phyloP scores from a whole-genome alignment of 2,888 invertebrate genomes.

The Hypomecis punctinalis region DNA sequence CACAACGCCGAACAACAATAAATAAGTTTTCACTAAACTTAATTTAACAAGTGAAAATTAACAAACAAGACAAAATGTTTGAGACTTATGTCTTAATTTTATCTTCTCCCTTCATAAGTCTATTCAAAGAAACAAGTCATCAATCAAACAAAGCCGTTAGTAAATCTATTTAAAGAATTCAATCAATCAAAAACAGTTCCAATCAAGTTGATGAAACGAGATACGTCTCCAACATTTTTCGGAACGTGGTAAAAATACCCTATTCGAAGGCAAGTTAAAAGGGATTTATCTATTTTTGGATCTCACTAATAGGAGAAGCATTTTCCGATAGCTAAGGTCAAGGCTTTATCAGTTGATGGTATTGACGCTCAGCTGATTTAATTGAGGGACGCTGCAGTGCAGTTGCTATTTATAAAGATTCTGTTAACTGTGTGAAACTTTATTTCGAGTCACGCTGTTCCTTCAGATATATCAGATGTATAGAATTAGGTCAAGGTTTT shows the following conservation, averaged over 20 bases:
- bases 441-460: too few relatives aligned
- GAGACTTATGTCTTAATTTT: too few relatives aligned
- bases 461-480: too few relatives aligned
- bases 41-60: too few relatives aligned
- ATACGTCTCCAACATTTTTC: background rate
- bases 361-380: constrained; percentile 4
- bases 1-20: too few relatives aligned
- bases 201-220: background rate
- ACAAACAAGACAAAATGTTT: too few relatives aligned
- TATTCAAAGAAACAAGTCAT: too few relatives aligned
- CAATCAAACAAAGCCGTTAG: too few relatives aligned
- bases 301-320: constrained; percentile 4
- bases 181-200: background rate
- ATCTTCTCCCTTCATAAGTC: too few relatives aligned
- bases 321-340: constrained; percentile 21
- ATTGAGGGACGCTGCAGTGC: constrained; percentile 10
- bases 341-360: constrained; percentile 19
- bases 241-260: background rate
- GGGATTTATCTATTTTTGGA: constrained; percentile 19
- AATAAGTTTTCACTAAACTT: too few relatives aligned
- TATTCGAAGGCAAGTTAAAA: constrained; percentile 3
- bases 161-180: background rate
- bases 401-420: constrained; percentile 10
- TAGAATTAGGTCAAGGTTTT: too few relatives aligned
- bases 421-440: background rate